Percentiles rank a stretch among this genome's conserved stretches.
phyloP scores from a whole-genome alignment of 2,113 vertebrate genomes.

The Solenodon paradoxus region DNA sequence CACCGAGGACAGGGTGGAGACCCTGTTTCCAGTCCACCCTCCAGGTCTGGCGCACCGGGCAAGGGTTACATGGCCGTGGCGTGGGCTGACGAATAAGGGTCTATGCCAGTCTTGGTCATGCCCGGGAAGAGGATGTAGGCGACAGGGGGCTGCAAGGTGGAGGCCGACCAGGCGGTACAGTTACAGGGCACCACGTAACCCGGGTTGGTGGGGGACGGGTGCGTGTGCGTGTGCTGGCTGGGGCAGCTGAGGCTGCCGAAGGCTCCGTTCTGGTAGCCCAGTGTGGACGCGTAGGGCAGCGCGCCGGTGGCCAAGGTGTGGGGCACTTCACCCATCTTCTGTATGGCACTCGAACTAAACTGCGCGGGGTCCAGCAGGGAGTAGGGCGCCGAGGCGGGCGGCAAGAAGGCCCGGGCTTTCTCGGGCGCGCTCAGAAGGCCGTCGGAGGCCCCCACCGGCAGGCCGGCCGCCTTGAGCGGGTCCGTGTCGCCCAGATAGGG shows the following conservation, averaged over 20 bases:
- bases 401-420: conserved; percentile 96
- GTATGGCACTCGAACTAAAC: conserved; percentile 96
- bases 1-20: conserved; percentile 50
- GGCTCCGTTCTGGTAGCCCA: conserved; percentile 99
- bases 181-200: conserved; percentile 99
- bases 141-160: conserved; percentile 99
- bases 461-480: conserved; percentile 94
- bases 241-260: conserved; percentile 96
- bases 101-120: conserved; percentile 99
- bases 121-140: conserved; percentile 99
- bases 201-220: conserved; percentile 99
- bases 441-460: conserved; percentile 94
- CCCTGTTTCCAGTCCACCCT: conserved; percentile 58
- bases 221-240: conserved; percentile 98
- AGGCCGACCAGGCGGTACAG: conserved; percentile 98
- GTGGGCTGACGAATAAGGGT: conserved; percentile 98
- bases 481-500: conserved; percentile 99
- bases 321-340: conserved; percentile 99
- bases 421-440: conserved; percentile 92
- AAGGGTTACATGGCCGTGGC: conserved; percentile 94
- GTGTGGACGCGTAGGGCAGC: conserved; percentile 96
- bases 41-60: conserved; percentile 49
- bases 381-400: conserved; percentile 94
- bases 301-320: conserved; percentile 95
- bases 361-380: conserved; percentile 98